These are phyloP conservation scores for Danaus plexippus DNA, from an alignment of 1,140 invertebrate genomes.

Conservation along the genomic window DNA sequence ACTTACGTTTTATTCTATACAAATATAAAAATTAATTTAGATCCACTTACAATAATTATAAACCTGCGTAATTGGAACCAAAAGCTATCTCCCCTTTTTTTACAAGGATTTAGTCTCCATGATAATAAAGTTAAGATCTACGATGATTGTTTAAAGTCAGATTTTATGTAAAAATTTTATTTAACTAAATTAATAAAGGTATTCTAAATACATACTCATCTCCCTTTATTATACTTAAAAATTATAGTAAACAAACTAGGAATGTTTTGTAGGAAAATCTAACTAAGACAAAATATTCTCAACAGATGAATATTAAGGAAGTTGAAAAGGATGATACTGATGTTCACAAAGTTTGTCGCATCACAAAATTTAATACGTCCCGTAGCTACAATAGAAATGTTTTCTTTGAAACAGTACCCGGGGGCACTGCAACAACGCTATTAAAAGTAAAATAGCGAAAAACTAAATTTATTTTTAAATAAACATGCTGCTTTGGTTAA, in stretches of 20 bases:
- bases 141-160: too few species aligned
- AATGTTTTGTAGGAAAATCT: background rate
- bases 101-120: too few species aligned
- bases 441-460: slow-evolving; percentile 55
- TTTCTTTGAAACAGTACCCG: slow-evolving; percentile 49
- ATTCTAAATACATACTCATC: background rate
- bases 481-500: slow-evolving; percentile 22
- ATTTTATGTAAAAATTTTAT: background rate
- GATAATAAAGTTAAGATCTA: too few species aligned
- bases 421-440: slow-evolving; percentile 36
- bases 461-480: slow-evolving; percentile 37
- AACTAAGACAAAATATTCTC: slow-evolving; percentile 14
- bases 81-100: too few species aligned
- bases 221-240: background rate
- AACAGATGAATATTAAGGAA: slow-evolving; percentile 28
- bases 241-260: background rate
- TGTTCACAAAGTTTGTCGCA: slow-evolving; percentile 41
- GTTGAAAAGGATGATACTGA: slow-evolving; percentile 25
- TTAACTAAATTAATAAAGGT: background rate
- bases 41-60: too few species aligned
- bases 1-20: too few species aligned
- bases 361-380: slow-evolving; percentile 58
- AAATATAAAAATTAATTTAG: too few species aligned
- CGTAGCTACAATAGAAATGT: slow-evolving; percentile 53
- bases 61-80: too few species aligned